Conservation (phyloP, 1,140 invertebrate genomes). For the Fopius arisanus region DNA sequence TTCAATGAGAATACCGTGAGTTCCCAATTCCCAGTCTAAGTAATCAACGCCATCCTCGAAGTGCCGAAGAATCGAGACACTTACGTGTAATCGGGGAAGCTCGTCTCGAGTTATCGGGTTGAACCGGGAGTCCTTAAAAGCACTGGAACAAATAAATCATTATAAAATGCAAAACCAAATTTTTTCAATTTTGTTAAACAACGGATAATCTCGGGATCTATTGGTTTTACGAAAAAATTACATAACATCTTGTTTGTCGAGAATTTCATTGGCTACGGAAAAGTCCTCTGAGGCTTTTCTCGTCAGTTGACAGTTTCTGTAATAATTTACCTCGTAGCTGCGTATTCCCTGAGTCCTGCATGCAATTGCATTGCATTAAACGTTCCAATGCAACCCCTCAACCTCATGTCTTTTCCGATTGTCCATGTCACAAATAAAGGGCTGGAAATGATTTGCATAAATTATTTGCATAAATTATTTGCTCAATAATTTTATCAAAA, state of each 20-base stretch:
- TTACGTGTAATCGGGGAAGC: slow-evolving; percentile 89
- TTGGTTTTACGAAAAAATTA: no score
- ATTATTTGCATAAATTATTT: background rate
- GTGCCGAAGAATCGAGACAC: slow-evolving; percentile 92
- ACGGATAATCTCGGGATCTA: no score
- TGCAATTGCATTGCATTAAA: slow-evolving; percentile 95
- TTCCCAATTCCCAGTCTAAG: slow-evolving; percentile 96
- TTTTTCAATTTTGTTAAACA: background rate
- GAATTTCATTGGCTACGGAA: no score
- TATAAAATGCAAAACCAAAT: slow-evolving; percentile 12
- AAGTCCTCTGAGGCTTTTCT: no score
- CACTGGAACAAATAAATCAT: slow-evolving; percentile 70
- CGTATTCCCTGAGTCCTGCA: slow-evolving; percentile 91
- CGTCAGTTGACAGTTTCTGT: no score
- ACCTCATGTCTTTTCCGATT: slow-evolving; percentile 89
- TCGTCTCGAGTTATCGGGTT: slow-evolving; percentile 95
- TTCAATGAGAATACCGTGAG: slow-evolving; percentile 98
- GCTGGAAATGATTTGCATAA: slow-evolving; percentile 70
- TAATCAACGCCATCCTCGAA: slow-evolving; percentile 97
- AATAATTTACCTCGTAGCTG: slow-evolving; percentile 88
- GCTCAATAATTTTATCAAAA: no score
- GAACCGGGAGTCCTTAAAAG: slow-evolving; percentile 97
- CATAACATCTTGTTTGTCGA: no score
- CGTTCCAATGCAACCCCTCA: slow-evolving; percentile 95
- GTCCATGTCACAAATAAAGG: slow-evolving; percentile 99